Conservation (phyloP, 2,113 vertebrate species). For the Dasyprocta punctata region DNA sequence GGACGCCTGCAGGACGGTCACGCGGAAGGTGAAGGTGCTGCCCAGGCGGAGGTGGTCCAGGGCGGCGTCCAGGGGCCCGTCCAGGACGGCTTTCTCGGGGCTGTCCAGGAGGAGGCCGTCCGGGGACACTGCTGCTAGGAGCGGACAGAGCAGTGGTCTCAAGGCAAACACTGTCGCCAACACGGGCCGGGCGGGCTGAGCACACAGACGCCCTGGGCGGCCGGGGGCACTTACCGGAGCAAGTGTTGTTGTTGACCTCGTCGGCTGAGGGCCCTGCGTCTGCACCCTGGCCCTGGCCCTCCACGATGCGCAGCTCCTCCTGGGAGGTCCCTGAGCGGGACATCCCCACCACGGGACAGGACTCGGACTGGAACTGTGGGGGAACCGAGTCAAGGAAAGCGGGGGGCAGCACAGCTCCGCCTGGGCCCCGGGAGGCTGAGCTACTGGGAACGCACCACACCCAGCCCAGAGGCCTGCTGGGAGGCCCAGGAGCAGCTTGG, state of each 20-base stretch:
- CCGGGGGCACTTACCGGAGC: slow-evolving; percentile 85
- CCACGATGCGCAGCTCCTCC: slow-evolving; percentile 96
- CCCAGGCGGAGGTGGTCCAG: slow-evolving; percentile 94
- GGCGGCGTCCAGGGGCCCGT: slow-evolving; percentile 85
- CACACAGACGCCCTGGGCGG: accelerated
- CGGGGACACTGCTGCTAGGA: slow-evolving; percentile 82
- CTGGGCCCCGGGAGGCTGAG: neutral
- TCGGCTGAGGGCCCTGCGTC: slow-evolving; percentile 92
- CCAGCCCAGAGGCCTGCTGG: neutral
- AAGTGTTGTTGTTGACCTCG: slow-evolving; percentile 99
- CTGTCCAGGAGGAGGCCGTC: slow-evolving; percentile 90
- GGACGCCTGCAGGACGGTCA: slow-evolving; percentile 97
- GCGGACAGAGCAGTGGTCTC: neutral
- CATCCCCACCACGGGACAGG: slow-evolving; percentile 89
- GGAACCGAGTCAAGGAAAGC: neutral
- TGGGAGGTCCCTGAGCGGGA: slow-evolving; percentile 93
- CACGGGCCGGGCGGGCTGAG: accelerated
- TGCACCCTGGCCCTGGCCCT: slow-evolving; percentile 94
- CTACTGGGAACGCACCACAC: accelerated
- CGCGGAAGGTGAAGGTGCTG: slow-evolving; percentile 96
- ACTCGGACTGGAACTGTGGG: slow-evolving; percentile 94
- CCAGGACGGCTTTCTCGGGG: slow-evolving; percentile 87
- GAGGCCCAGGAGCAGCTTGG: neutral
- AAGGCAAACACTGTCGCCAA: neutral
- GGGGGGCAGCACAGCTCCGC: no score